Conservation (phyloP, 2,797 vertebrate genomes). For the Pristis pectinata region DNA sequence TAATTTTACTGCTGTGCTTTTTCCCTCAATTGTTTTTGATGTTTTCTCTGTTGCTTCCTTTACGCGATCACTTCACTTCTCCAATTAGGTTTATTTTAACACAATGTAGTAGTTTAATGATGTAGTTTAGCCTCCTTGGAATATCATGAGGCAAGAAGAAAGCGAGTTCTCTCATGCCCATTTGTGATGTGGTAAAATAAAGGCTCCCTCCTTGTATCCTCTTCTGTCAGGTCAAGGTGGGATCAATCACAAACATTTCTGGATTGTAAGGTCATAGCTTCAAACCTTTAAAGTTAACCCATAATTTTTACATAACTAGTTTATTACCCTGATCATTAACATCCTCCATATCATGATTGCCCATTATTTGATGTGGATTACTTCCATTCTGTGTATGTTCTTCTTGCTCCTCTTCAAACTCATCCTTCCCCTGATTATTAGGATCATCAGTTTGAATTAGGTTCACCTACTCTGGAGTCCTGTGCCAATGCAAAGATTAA, state of each 20-base stretch:
- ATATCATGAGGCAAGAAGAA: background rate
- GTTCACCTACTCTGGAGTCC: slow-evolving; percentile 69
- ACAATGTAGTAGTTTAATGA: background rate
- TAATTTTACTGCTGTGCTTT: background rate
- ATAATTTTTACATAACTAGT: background rate
- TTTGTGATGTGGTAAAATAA: background rate
- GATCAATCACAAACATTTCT: too few relatives aligned
- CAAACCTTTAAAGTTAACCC: background rate
- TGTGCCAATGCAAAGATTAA: slow-evolving; percentile 37
- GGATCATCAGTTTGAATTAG: slow-evolving; percentile 90
- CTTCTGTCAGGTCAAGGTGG: too few relatives aligned
- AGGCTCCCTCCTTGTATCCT: background rate
- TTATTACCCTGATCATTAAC: slow-evolving; percentile 68
- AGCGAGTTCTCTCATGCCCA: background rate
- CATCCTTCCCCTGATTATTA: slow-evolving; percentile 97
- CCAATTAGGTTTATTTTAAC: background rate
- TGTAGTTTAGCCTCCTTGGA: background rate
- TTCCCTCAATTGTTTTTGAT: background rate
- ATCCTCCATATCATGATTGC: slow-evolving; percentile 64
- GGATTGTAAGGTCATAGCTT: too few relatives aligned
- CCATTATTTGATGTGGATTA: slow-evolving; percentile 50
- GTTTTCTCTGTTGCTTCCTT: background rate
- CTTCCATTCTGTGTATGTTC: slow-evolving; percentile 66
- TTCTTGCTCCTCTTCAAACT: slow-evolving; percentile 84
- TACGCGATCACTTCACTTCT: background rate